Evolutionary conservation across 1,140 invertebrate species (phyloP), one percentile per base, ranked within the genome.

Genomic region (Phymastichus coffea): DNA sequence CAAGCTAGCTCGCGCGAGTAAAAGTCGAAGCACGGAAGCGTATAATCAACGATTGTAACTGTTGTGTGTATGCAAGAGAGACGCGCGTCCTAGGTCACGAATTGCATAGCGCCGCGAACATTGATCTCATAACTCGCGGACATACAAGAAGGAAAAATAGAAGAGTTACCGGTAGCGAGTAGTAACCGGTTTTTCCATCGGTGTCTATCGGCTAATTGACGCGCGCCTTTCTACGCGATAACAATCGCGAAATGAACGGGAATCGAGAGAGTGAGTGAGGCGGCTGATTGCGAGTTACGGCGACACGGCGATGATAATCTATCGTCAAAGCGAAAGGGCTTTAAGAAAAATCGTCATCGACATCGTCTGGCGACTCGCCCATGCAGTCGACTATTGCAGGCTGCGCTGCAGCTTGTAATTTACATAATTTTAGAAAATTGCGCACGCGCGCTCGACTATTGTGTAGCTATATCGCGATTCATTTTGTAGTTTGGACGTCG

Each of bases 1-100:
- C n/a, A n/a, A n/a, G n/a, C n/a, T n/a, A n/a, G n/a, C n/a, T n/a
- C n/a, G n/a, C n/a, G n/a, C n/a, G n/a, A n/a, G n/a, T n/a, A n/a
- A n/a, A 20, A 23, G 22, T 14, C 12, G 22, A 14, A 2, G n/a
- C 44, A 1, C 26, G 44, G 25, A 47, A 47, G 44, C 9, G 14
- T 47, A 3, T 12, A 28, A 47, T 47, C 44, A 26, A 30, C 14
- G 6, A 12, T 8, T 12, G 28, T 30, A 30, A 30, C 12, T 30
- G 12, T 30, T 8, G 6, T 30, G 28, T 6, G 28, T 8, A 12
- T 8, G 44, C 23, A 43, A n/a, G 3, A 2, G 48, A 49, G 14
- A 40, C n/a, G 15, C 17, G 33, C 37, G 22, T 57, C 28, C 15
- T 61, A 63, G 58, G 48, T 67, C 59, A 59, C 61, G 26, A 41